Base-by-base conservation (phyloP, 2,888 invertebrate species). In the Drosophila longiperda region DNA sequence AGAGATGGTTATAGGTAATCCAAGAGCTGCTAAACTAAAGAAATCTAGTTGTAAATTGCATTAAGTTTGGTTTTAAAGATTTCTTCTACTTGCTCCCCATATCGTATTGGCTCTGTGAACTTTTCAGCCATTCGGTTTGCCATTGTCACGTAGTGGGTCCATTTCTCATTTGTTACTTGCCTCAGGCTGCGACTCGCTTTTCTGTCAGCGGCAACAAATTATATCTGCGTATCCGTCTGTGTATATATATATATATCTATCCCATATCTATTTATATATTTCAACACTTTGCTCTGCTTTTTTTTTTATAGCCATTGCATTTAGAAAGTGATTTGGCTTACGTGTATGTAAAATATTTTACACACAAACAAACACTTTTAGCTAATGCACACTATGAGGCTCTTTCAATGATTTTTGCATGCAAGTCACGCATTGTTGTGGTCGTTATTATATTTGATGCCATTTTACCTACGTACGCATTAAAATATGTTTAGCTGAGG, bases 401-500 rank as follows among this genome's bases (percentile, higher is more conserved):
- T 58, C 66, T 75, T 68, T 71, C 34, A 59, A 61, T 32, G 34
- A 23, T 54, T 77, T 79, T 74, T 65, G 73, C 71, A 81, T 79
- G 68, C 82, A 64, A 48, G 75, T 81, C 80, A 81, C 80, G 80
- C 80, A 79, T 81, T 82, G 82, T 81, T 82, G 82, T 81, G 80
- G 83, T 82, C 82, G 82, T 80, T 80, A 80, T 80, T 78, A 80
- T 82, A 78, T 80, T 81, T 79, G 81, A 73, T 77, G 73, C 73
- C 66, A 65, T 78, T 79, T 73, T 73, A 77, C 77, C 73, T 70
- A 66, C 54, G 61, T 42, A 50, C 23, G 20, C 54, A 29, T 33
- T 26, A 8, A 40, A 20, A 32, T 15, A n/a, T 32, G 2, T 20
- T 17, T 45, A 45, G 7, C 15, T 1, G 15, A 15, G 20, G 45